Base-by-base conservation (phyloP, 2,113 vertebrate species). In the Erpornis zantholeuca region DNA sequence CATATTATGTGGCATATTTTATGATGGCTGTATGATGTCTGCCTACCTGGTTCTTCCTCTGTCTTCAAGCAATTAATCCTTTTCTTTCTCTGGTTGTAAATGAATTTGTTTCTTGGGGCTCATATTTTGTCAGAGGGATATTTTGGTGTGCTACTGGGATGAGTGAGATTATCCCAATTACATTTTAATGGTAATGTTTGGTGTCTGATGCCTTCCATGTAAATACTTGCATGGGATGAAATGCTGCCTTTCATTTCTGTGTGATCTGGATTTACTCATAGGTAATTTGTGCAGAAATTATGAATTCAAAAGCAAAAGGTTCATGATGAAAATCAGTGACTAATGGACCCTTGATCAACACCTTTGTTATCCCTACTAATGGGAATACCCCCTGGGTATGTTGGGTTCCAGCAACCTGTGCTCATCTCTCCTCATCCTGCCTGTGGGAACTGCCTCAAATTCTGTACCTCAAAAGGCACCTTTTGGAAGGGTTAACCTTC, bases 71-170 rank as follows among this genome's bases (percentile, higher is more conserved):
- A 73, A 92, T 80, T 82, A 95, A 56, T 88, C 66, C 66, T 53
- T 84, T 90, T 77, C 96, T 95, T 92, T 95, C 87, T 90, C 72
- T 90, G 45, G n/a, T 47, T 96, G 76, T 94, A 94, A 96, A 97
- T 90, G 72, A 76, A 36, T 95, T 97, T 96, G 53, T 80, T 95
- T 87, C 95, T 92, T 92, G 88, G 79, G 91, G 91, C 80, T 95
- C 28, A 65, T 90, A 85, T 93, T 97, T 96, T 93, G 82, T 88
- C 73, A 95, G 33, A 92, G 59, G 38, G 47, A 29, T 65, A 78
- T 96, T 97, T 50, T 94, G 92, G 72, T 77, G 95, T 22, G 21
- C 89, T 89, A 77, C 78, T 80, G 75, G 79, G 81, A 95, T 88
- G 83, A 92, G n/a, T 57, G 80, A 95, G 90, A 94, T 95, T 88